phyloP scores from a whole-genome alignment of 2,888 invertebrate species.

The Lissonota sp. region DNA sequence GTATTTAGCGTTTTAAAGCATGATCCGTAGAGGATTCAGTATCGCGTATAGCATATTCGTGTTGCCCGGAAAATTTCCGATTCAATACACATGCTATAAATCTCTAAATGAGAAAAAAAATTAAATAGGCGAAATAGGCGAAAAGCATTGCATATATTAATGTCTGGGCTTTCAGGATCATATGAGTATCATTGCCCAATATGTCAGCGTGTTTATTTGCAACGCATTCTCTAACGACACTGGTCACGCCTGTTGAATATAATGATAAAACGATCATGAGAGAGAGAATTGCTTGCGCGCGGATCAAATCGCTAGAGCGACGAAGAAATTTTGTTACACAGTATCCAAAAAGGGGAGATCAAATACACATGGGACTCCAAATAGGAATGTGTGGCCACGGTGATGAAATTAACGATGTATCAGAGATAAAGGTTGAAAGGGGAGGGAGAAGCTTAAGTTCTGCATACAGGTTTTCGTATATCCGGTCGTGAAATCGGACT shows the following conservation, averaged over 20 bases:
- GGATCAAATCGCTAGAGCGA: slow-evolving; percentile 22
- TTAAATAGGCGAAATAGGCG: too few species aligned
- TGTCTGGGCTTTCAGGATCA: background rate
- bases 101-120: too few species aligned
- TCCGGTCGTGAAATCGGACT: too few species aligned
- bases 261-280: slow-evolving; percentile 24
- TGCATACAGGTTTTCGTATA: too few species aligned
- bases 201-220: slow-evolving; percentile 3
- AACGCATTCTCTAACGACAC: slow-evolving; percentile 27
- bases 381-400: background rate
- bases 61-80: too few species aligned
- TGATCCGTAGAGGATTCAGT: too few species aligned
- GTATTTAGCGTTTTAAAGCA: too few species aligned
- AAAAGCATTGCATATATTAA: too few species aligned
- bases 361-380: background rate
- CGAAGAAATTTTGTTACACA: slow-evolving; percentile 22
- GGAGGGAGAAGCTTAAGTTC: background rate
- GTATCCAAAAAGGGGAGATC: background rate
- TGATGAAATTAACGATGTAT: background rate
- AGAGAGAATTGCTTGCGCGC: slow-evolving; percentile 19
- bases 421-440: background rate
- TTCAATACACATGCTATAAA: too few species aligned
- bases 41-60: too few species aligned
- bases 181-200: slow-evolving; percentile 40
- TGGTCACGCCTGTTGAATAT: slow-evolving; percentile 40